These are phyloP conservation scores for Acrossocheilus wenchowensis DNA, from an alignment of 2,797 vertebrate genomes.

Conservation along the genomic window DNA sequence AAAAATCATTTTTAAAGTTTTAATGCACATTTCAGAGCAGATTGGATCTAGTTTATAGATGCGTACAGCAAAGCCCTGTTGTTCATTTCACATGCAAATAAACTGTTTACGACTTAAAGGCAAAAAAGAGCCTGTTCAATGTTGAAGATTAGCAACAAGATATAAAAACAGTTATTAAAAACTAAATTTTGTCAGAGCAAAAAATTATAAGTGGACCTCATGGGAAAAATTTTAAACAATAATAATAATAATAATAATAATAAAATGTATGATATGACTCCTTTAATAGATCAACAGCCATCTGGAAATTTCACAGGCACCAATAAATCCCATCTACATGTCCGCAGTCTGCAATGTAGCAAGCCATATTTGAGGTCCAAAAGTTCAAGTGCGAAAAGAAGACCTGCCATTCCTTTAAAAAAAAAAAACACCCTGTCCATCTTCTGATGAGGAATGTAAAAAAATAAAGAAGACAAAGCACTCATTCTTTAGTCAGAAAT, in stretches of 20 bases:
- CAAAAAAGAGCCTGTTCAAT: no score
- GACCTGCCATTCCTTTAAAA: not conserved
- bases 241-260: not conserved
- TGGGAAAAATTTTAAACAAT: not conserved
- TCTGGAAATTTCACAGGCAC: not conserved
- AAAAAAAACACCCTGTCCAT: slow-evolving; percentile 20
- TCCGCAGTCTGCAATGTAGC: not conserved
- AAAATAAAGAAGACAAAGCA: slow-evolving; percentile 39
- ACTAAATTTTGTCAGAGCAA: no score
- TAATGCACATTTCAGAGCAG: not conserved
- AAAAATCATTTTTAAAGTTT: not conserved
- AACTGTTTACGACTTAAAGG: not conserved
- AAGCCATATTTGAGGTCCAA: not conserved
- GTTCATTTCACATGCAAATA: not conserved
- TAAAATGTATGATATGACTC: slow-evolving; percentile 7
- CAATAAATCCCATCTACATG: not conserved
- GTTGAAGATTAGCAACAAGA: not conserved
- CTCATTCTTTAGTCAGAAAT: not conserved
- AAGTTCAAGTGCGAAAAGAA: not conserved
- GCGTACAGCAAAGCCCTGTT: not conserved
- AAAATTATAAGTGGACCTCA: not conserved
- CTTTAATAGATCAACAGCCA: not conserved
- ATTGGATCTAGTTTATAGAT: not conserved
- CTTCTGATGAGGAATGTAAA: slow-evolving; percentile 75
- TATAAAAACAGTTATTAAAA: not conserved